Evolutionary conservation across 2,888 invertebrate genomes (phyloP), one percentile per base, ranked within the genome.

Genomic region (Apamea epomidion): DNA sequence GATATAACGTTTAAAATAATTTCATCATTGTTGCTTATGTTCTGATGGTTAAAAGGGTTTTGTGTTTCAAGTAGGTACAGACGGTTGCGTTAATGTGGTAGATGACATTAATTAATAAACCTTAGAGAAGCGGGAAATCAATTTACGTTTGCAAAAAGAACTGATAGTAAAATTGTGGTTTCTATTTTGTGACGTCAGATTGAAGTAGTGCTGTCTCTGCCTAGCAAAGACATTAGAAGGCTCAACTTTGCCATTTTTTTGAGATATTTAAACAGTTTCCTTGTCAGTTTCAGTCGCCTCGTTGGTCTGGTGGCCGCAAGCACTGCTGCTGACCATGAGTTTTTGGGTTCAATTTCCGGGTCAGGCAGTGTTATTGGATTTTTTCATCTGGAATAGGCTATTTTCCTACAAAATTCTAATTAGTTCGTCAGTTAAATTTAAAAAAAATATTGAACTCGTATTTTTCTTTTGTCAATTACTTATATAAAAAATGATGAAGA

Each of bases 21-120:
- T 74, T 60, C 60, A 74, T 80, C 74, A 80, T 80, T 42, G 7
- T n/a, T 78, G 16, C 2, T 12, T n/a, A 18, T 32, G 29, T 3
- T 25, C 1, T 6, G 14, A 45, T 45, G 18, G 25, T 42, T 54
- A 21, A 21, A n/a, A 21, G 45, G 8, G 65, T 76, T 65, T 76
- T 54, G 77, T 76, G 64, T 76, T 77, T 18, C 54, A n/a, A 76
- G 62, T 60, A 58, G 54, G 54, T 54, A 54, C 37, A 42, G 10
- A 16, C 10, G 16, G 10, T 74, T 51, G 25, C 6, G 32, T 29
- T 62, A 10, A 21, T 76, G 62, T 62, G 60, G 75, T 62, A 37
- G 58, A 74, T 37, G 16, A 32, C 2, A 74, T n/a, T 48, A 45
- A 60, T 32, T 18, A 74, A 32, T 32, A 8, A 18, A 76, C 12